These are phyloP conservation scores for Melipona quadrifasciata DNA, from an alignment of 1,140 invertebrate species.

Conservation along the genomic window DNA sequence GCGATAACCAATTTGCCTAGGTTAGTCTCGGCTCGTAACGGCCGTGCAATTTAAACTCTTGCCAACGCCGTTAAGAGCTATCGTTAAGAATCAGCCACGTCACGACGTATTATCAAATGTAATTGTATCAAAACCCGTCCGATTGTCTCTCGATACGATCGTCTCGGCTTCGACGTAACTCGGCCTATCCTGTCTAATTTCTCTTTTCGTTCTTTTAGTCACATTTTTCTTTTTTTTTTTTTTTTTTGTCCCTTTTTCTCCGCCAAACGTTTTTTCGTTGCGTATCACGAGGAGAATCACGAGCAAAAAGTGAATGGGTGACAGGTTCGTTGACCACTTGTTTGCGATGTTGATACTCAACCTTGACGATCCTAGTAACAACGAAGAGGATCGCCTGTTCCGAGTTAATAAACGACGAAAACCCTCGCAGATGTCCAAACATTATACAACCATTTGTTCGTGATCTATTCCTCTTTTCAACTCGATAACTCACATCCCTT, in stretches of 20 bases:
- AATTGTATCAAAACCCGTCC: slow-evolving; percentile 35
- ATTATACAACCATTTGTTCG: too few species aligned
- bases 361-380: slow-evolving; percentile 47
- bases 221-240: not conserved
- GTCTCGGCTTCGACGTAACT: slow-evolving; percentile 30
- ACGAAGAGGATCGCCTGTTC: slow-evolving; percentile 13
- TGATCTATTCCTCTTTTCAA: too few species aligned
- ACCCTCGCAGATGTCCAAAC: not conserved
- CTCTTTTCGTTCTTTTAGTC: not conserved
- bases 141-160: slow-evolving; percentile 28
- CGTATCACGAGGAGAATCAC: slow-evolving; percentile 3
- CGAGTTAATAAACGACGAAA: slow-evolving; percentile 8
- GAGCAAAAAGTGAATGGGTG: slow-evolving; percentile 52
- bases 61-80: not conserved
- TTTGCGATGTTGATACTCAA: slow-evolving; percentile 47
- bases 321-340: slow-evolving; percentile 48
- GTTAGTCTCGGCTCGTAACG: slow-evolving; percentile 27
- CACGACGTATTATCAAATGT: slow-evolving; percentile 50
- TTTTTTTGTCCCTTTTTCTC: not conserved
- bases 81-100: not conserved
- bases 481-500: too few species aligned
- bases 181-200: too few species aligned
- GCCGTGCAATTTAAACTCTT: not conserved
- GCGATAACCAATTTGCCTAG: slow-evolving; percentile 39
- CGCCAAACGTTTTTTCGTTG: not conserved